Evolutionary conservation across 1,140 invertebrate species (phyloP).

Genomic region (Temnothorax curvispinosus): DNA sequence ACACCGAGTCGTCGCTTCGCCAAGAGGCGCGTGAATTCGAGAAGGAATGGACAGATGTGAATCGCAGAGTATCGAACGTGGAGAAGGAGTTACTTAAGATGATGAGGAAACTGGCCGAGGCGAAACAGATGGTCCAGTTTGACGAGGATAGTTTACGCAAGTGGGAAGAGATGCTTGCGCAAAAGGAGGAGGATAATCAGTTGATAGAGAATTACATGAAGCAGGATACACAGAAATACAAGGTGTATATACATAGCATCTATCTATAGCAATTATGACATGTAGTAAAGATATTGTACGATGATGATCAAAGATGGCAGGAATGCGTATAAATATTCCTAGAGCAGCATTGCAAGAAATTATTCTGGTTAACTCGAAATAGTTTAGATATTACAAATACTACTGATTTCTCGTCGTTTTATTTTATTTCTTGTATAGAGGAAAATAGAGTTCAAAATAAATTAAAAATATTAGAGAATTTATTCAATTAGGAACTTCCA

Average conservation of each 20-base stretch:
- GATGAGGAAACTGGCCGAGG: conserved; percentile 86
- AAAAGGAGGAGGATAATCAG: conserved; percentile 87
- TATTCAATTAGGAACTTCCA: background rate
- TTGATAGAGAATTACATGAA: conserved; percentile 88
- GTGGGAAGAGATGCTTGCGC: conserved; percentile 88
- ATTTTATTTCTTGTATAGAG: background rate
- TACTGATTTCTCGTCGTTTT: background rate
- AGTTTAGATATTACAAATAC: too few relatives aligned
- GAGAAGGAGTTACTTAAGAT: conserved; percentile 82
- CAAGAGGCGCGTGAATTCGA: conserved; percentile 85
- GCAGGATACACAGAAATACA: conserved; percentile 88
- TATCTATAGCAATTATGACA: background rate
- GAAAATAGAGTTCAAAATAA: background rate
- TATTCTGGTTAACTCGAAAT: background rate
- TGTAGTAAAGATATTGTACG: conserved; percentile 20
- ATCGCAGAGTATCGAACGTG: conserved; percentile 80
- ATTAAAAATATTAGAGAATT: background rate
- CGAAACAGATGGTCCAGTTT: conserved; percentile 87
- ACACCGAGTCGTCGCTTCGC: conserved; percentile 84
- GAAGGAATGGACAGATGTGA: conserved; percentile 85
- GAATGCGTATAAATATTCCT: background rate
- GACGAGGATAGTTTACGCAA: conserved; percentile 87
- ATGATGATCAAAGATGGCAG: background rate
- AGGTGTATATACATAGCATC: conserved; percentile 78
- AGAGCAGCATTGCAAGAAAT: background rate